These are phyloP conservation scores for Phyllotreta striolata DNA, from an alignment of 2,888 invertebrate species.

Conservation along the genomic window DNA sequence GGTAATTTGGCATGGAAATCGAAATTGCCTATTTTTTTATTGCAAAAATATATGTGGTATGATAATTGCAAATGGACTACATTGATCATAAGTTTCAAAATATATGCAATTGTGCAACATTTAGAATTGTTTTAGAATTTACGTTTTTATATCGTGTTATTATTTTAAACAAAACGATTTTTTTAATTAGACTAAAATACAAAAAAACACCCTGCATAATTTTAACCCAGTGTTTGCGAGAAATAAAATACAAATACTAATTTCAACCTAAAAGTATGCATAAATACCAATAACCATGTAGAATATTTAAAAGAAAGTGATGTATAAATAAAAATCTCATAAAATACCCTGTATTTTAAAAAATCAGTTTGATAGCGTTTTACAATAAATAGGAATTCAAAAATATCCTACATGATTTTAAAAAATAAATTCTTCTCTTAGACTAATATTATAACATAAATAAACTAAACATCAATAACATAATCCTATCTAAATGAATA, in stretches of 20 bases:
- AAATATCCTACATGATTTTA: slow-evolving; percentile 3
- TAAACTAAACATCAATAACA: slow-evolving; percentile 4
- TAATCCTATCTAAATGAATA: background rate
- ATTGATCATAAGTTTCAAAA: slow-evolving; percentile 1
- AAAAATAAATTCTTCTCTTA: slow-evolving; percentile 10
- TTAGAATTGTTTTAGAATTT: slow-evolving; percentile 14
- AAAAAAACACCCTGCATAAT: slow-evolving; percentile 4
- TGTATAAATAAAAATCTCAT: slow-evolving; percentile 8
- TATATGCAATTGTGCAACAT: slow-evolving; percentile 1
- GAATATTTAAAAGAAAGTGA: background rate
- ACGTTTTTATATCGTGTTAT: slow-evolving; percentile 4
- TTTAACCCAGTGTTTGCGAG: background rate
- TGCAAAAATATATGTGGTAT: slow-evolving; percentile 48
- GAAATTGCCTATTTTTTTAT: slow-evolving; percentile 38
- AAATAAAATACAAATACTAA: background rate
- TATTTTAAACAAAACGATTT: background rate
- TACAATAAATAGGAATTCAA: background rate
- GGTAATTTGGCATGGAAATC: slow-evolving; percentile 5
- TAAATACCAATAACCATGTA: slow-evolving; percentile 11
- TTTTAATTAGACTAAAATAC: background rate
- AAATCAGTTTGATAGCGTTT: slow-evolving; percentile 2
- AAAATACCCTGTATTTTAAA: slow-evolving; percentile 10
- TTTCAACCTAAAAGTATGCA: background rate
- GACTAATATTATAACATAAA: slow-evolving; percentile 1
- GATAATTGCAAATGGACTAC: slow-evolving; percentile 29